Evolutionary conservation across 2,113 vertebrate genomes (phyloP).

Genomic region (Seriola aureovittata): DNA sequence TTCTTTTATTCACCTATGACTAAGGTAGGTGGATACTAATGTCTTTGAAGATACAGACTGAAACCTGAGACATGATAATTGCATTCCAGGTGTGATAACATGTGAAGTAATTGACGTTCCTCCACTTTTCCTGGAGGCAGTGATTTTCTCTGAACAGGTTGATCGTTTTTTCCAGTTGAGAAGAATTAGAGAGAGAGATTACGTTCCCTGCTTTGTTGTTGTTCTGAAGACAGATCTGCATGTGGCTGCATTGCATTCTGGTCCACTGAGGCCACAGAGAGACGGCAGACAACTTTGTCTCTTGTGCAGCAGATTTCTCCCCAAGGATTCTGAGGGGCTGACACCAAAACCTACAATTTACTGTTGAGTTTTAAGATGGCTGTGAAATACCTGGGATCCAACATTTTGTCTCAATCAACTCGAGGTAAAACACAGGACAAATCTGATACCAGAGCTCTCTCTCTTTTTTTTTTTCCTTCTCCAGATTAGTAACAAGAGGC

Average conservation of each 20-base stretch:
- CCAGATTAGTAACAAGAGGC: not conserved
- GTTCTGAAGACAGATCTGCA: not conserved
- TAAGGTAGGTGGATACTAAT: not conserved
- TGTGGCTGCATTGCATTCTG: slow-evolving; percentile 11
- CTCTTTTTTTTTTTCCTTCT: not conserved
- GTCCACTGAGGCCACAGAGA: not conserved
- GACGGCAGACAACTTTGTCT: not conserved
- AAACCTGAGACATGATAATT: not conserved
- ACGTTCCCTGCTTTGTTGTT: not conserved
- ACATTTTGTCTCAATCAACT: not conserved
- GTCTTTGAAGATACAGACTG: not conserved
- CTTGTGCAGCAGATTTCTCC: not conserved
- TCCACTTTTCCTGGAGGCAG: not conserved
- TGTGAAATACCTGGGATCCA: not conserved
- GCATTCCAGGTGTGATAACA: not conserved
- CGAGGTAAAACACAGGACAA: not conserved
- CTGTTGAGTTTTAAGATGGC: not conserved
- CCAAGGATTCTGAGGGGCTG: no score
- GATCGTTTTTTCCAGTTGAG: slow-evolving; percentile 10
- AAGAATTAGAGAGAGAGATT: not conserved
- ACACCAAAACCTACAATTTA: not conserved
- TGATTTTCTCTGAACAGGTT: not conserved
- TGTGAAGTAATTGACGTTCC: not conserved
- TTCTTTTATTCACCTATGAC: not conserved
- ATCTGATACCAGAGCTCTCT: not conserved